Evolutionary conservation across 1,140 invertebrate species (phyloP), one percentile per base, ranked within the genome.

Genomic region (Spodoptera frugiperda): DNA sequence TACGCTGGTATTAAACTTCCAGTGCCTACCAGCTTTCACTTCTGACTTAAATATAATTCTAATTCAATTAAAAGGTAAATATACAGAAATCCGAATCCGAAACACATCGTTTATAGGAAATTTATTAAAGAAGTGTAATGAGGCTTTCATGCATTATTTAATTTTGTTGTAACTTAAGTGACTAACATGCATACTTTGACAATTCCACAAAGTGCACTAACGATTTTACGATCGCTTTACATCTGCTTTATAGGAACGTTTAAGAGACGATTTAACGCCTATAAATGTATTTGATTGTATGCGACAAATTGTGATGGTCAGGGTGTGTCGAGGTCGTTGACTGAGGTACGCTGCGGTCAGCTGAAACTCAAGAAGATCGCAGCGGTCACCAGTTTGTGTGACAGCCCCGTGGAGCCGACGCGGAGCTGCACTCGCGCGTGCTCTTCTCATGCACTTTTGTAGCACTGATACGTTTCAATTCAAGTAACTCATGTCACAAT

Each of bases 361-460:
- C 84, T 89, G 90, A 89, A 92, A 92, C 82, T 84, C 86, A 88
- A 92, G 90, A 88, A 87, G 85, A 84, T 77, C 80, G 76, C 77
- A 82, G 87, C 78, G 88, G 86, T 91, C 83, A 82, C 81, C 82
- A 80, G 83, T 79, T 83, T 86, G 44, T 82, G 78, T 81, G 70
- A 53, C 74, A 44, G 68, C 33, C 25, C 21, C 53, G 53, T 3
- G 39, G 5, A 19, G 12, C 17, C 65, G 63, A 17, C 44, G 25
- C 46, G 48, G 15, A 46, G 72, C 25, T 75, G 59, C 59, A 48
- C 25, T 39, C 59, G 46, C 15, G 19, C 72, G 72, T 54, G 72
- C 59, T 75, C 59, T 49, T 25, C 46, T 51, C 48, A 17, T 4
- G 30, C 19, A 25, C 25, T 25, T 25, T 25, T 25, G 25, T 2